Base-by-base conservation (phyloP, 64 coral and sea anemone species). In the Stichodactyla helianthus region DNA sequence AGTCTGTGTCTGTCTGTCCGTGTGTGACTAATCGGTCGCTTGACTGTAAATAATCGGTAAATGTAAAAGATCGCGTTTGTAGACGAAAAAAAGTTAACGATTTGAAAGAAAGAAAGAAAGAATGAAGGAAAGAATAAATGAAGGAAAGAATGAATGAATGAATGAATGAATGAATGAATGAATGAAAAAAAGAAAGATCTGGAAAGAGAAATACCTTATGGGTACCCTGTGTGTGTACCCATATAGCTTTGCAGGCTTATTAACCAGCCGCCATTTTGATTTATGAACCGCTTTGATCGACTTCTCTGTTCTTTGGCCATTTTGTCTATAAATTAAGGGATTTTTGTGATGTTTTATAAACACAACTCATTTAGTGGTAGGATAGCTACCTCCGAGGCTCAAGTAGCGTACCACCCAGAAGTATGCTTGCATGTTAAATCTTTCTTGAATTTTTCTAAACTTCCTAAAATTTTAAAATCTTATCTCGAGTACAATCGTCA, bases 331-430 rank as follows among this genome's bases (percentile, higher is more conserved):
- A 51, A 20, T 6, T 52, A 6, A n/a, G 0, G 25, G 50, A 15
- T 9, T 16, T 82, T 16, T 52, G 53, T 50, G 4, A 97, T 97
- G 94, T 97, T 97, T 89, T 97, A 93, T 78, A 97, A 97, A 77
- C 89, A 93, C 65, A 93, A 89, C 61, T 88, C 94, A 23, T 97
- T 93, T 85, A 79, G 84, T 52, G 94, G 94, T 77, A 82, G 91
- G 89, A 26, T 97, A 82, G 83, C 91, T 16, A 79, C 91, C 44
- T 63, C 94, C 70, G 94, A 97, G 54, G 91, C 94, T 54, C 51
- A 86, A 71, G 68, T 91, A 84, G 84, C 94, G 65, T 97, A 93
- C 89, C 94, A 97, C 68, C 91, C 94, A 54, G 91, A 97, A 88
- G 94, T 97, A 83, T 44, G 52, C 71, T 51, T 53, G 22, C 22